These are phyloP conservation scores for Echeneis naucrates DNA, from an alignment of 2,797 vertebrate genomes.

Conservation along the genomic window DNA sequence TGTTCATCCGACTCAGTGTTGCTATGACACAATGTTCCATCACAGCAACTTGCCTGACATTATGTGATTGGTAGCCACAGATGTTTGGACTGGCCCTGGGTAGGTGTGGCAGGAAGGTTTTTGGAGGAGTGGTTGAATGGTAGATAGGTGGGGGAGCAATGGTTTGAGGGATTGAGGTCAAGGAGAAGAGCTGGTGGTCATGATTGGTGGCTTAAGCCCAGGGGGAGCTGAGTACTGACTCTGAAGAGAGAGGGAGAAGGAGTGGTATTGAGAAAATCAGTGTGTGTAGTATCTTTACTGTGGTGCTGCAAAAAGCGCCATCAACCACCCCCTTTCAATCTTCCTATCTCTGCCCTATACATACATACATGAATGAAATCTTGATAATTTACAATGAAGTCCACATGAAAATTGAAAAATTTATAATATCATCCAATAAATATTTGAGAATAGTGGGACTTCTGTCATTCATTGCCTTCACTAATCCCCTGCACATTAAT, in stretches of 20 bases:
- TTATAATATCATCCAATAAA: too few species aligned
- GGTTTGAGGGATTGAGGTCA: slow-evolving; percentile 59
- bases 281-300: slow-evolving; percentile 24
- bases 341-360: too few species aligned
- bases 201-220: slow-evolving; percentile 59
- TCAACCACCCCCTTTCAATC: too few species aligned
- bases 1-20: slow-evolving; percentile 71
- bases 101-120: slow-evolving; percentile 40
- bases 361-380: too few species aligned
- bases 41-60: slow-evolving; percentile 80
- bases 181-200: slow-evolving; percentile 36
- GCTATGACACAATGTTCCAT: slow-evolving; percentile 82
- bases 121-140: slow-evolving; percentile 35
- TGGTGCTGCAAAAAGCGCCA: too few species aligned
- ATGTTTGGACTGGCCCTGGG: slow-evolving; percentile 57
- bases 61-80: slow-evolving; percentile 81
- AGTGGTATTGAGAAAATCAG: slow-evolving; percentile 36
- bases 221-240: slow-evolving; percentile 55
- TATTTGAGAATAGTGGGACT: too few species aligned
- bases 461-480: too few species aligned
- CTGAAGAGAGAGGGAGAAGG: slow-evolving; percentile 37
- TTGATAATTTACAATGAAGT: too few species aligned
- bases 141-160: slow-evolving; percentile 35
- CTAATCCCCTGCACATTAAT: too few species aligned
- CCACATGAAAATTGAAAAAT: too few species aligned